Evolutionary conservation across 2,888 invertebrate genomes (phyloP), one percentile per base, ranked within the genome.

Genomic region (Ichneumoninae sp.): DNA sequence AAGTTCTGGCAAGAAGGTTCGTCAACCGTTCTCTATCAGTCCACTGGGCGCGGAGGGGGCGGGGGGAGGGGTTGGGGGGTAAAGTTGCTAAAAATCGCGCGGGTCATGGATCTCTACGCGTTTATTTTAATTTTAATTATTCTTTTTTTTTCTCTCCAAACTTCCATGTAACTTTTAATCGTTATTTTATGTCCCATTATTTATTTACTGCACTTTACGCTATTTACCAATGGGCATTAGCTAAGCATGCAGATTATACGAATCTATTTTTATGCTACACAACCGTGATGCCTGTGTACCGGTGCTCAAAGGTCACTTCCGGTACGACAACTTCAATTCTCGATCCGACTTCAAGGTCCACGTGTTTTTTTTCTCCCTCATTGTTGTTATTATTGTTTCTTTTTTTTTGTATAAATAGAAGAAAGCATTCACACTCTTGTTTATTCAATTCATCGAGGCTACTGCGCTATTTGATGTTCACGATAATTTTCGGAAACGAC

Each of bases 211-310:
- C 85, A 81, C 70, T 44, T 81, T 44, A 71, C 52, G 81, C 86
- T 88, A 86, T 84, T 85, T 84, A 87, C 87, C 89, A 86, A 88
- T 88, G 87, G 88, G 88, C 83, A 83, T 85, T 85, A 88, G 85
- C 89, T 91, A 92, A 91, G 89, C 91, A 92, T 91, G 92, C 91
- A 91, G 88, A 90, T 88, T 90, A 88, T 89, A 87, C 85, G 86
- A 85, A 84, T 87, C 79, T 68, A 79, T 73, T 44, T 85, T 83
- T 80, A 84, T 68, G 74, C 86, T 85, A 86, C 81, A 83, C 71
- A 86, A 79, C 66, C 75, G 79, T 80, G 54, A 79, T 78, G 78
- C 54, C 78, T 79, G 71, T 76, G 79, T 80, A 82, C 79, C 83
- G 85, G 83, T 83, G 83, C 76, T 79, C 71, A 69, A 85, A 85